Percentiles rank a stretch among this genome's conserved stretches.
Evolutionary conservation across 2,113 vertebrate genomes (phyloP).

Genomic region (Mormoops blainvillei): DNA sequence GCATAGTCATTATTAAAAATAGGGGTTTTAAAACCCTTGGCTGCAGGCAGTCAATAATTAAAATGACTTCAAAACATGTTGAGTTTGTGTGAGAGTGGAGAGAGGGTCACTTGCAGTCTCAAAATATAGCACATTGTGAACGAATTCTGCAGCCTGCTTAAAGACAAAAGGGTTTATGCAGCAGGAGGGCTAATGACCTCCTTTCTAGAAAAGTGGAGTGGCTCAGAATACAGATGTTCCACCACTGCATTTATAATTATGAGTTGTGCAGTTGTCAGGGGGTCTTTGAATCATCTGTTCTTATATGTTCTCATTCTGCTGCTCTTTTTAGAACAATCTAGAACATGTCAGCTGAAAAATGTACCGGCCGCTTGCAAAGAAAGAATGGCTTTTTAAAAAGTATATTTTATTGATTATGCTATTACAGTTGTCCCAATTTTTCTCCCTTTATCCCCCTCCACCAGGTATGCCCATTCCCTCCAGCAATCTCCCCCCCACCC

Average conservation of each 20-base stretch:
- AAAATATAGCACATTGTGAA: not conserved
- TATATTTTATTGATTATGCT: no score
- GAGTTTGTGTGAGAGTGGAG: not conserved
- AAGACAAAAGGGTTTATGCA: not conserved
- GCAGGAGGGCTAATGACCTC: not conserved
- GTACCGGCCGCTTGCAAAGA: not conserved
- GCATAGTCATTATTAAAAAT: not conserved
- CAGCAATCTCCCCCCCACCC: no score
- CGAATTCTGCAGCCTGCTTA: not conserved
- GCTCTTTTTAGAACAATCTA: conserved; percentile 48
- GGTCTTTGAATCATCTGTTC: conserved; percentile 24
- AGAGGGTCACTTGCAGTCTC: not conserved
- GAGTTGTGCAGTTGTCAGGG: not conserved
- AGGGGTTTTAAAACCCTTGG: not conserved
- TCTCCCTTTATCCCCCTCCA: no score
- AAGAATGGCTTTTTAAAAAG: no score
- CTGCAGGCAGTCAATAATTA: not conserved
- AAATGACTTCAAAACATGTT: not conserved
- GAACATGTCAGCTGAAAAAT: conserved; percentile 21
- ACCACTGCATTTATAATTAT: not conserved
- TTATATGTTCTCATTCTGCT: not conserved
- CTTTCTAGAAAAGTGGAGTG: conserved; percentile 22
- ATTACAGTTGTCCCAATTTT: no score
- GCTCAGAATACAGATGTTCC: conserved; percentile 34
- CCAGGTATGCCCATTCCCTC: no score